These are phyloP conservation scores for Cephus cinctus DNA, from an alignment of 1,140 invertebrate genomes.

Conservation along the genomic window DNA sequence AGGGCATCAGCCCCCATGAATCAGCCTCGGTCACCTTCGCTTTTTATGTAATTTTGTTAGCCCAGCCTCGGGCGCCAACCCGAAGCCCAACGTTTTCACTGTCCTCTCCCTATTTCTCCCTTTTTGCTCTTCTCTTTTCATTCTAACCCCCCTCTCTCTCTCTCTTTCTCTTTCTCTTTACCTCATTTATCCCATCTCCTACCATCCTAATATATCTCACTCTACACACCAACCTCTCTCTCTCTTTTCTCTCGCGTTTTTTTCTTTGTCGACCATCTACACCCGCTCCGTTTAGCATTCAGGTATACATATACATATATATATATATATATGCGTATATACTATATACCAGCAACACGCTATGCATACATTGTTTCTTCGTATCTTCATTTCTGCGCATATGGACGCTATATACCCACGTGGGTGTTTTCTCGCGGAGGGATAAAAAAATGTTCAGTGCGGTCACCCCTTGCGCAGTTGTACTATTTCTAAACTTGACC, in stretches of 20 bases:
- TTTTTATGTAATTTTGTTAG: conserved; percentile 49
- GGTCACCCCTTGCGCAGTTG: no score
- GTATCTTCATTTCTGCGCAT: no score
- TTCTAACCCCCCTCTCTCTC: not conserved
- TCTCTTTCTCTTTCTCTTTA: not conserved
- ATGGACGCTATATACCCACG: no score
- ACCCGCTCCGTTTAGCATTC: not conserved
- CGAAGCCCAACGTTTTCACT: not conserved
- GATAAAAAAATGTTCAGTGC: no score
- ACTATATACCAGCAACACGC: conserved; percentile 1
- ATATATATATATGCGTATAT: conserved; percentile 5
- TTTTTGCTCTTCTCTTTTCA: not conserved
- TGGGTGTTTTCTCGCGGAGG: no score
- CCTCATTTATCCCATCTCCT: no score
- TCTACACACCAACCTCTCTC: no score
- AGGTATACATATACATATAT: conserved; percentile 1
- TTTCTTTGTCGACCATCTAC: no score
- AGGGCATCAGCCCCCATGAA: conserved; percentile 51
- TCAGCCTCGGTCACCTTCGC: conserved; percentile 49
- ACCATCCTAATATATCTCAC: no score
- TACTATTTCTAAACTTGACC: no score
- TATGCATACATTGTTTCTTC: conserved; percentile 7
- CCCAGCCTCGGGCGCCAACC: conserved; percentile 6
- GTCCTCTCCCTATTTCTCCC: not conserved
- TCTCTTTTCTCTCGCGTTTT: no score